Conservation (phyloP, 2,888 invertebrate species). For the Onchidella celtica region DNA sequence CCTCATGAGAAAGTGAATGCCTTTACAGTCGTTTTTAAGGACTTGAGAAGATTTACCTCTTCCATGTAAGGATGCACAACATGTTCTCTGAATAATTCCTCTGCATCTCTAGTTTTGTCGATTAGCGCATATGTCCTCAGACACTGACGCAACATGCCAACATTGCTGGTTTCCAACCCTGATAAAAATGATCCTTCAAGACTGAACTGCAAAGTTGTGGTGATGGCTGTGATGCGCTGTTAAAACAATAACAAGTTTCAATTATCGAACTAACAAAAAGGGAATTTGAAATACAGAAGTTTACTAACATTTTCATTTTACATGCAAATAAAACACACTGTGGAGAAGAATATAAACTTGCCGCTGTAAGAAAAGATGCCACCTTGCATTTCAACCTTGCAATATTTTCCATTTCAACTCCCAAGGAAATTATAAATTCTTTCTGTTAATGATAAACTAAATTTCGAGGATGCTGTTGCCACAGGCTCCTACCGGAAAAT, state of each 20-base stretch:
- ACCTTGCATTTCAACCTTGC: too few relatives aligned
- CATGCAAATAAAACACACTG: too few relatives aligned
- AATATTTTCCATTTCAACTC: too few relatives aligned
- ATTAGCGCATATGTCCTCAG: conserved; percentile 85
- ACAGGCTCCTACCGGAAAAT: too few relatives aligned
- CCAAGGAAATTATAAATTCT: too few relatives aligned
- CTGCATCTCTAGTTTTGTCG: conserved; percentile 86
- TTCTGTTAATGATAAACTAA: too few relatives aligned
- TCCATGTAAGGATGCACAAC: conserved; percentile 86
- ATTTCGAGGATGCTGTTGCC: too few relatives aligned
- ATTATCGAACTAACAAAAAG: background rate
- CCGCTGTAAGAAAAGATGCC: too few relatives aligned
- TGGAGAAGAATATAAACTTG: too few relatives aligned
- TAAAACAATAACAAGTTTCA: background rate
- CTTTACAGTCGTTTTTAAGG: too few relatives aligned
- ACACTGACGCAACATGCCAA: conserved; percentile 77
- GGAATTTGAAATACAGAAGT: background rate
- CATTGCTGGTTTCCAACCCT: conserved; percentile 74
- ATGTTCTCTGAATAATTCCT: conserved; percentile 86
- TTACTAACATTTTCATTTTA: too few relatives aligned
- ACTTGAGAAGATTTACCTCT: conserved; percentile 81
- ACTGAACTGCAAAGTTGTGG: conserved; percentile 78
- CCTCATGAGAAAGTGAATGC: too few relatives aligned
- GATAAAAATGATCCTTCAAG: conserved; percentile 79
- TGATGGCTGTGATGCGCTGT: conserved; percentile 78